Base-by-base conservation (phyloP, 2,797 vertebrate species). In the Clarias platycephalus region DNA sequence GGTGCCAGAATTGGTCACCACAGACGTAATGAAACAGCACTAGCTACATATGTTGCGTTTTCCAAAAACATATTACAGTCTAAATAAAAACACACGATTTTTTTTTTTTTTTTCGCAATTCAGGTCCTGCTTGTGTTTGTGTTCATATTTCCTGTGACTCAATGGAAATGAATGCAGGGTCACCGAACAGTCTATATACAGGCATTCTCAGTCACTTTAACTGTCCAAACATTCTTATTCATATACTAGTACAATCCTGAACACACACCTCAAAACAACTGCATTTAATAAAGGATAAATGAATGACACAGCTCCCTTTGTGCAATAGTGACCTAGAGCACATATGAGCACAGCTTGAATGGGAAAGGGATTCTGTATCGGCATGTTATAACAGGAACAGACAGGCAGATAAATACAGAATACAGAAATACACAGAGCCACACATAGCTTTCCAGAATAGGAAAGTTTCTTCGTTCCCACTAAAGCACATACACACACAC, bases 341-440 rank as follows among this genome's bases (percentile, higher is more conserved):
- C 6, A 49, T 20, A 37, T 13, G 7, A 31, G 34, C 20, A 4
- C 40, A n/a, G n/a, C 24, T 49, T 77, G 44, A 72, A 31, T 70
- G 26, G 62, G 24, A 58, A 80, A 70, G 84, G 82, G 77, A 81
- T 83, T 62, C 70, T 58, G 49, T 4, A 28, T 83, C 83, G 75
- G 74, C 76, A 55, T 26, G 77, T 84, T 84, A 13, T 13, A 86
- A 82, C 81, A 84, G 81, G 67, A 84, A 80, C 53, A 83, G 66
- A 76, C 28, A 34, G 31, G 37, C n/a, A 79, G 66, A 87, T 70
- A 85, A 83, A 53, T 28, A 49, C 37, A 66, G 62, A 80, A 79
- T 44, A 63, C 77, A 53, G 26, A 67, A 81, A 81, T 10, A 13
- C 22, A 4, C 44, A 49, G 44, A 12, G 37, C 40, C 74, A 79